A percentile compares a stretch with the other conserved stretches of the same genome.
Conservation (phyloP, 2,888 invertebrate genomes). For the Hartigia nigra region DNA sequence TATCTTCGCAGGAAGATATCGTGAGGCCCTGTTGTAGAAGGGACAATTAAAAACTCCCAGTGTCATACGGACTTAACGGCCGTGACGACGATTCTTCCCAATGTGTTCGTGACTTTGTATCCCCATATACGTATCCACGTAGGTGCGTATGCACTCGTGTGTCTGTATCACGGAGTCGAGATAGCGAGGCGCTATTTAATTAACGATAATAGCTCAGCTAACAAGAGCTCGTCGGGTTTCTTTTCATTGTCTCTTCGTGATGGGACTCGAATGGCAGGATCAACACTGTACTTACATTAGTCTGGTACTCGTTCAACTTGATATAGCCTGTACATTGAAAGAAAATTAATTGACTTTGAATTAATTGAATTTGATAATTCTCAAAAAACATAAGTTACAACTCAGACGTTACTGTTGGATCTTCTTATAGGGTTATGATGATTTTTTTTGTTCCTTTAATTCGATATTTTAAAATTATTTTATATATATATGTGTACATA, state of each 20-base stretch:
- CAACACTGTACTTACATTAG: not conserved
- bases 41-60: not conserved
- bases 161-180: constrained; percentile 32
- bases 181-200: constrained; percentile 52
- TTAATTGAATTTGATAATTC: constrained; percentile 8
- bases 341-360: not conserved
- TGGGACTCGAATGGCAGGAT: constrained; percentile 24
- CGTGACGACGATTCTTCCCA: constrained; percentile 1
- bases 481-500: not conserved
- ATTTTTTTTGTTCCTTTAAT: not conserved
- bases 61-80: constrained; percentile 4
- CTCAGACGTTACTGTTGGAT: not conserved
- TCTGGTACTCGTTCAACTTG: not conserved
- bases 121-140: not conserved
- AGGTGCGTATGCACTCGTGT: constrained; percentile 27
- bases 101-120: not conserved
- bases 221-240: constrained; percentile 46
- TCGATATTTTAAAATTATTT: not conserved
- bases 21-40: not conserved
- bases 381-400: not conserved
- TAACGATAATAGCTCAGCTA: constrained; percentile 52
- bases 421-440: not conserved
- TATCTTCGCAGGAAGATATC: not conserved
- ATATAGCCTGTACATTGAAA: not conserved
- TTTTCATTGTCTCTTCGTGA: constrained; percentile 54